These are phyloP conservation scores for Cyphomyrmex costatus DNA, from an alignment of 1,140 invertebrate species.

Conservation along the genomic window DNA sequence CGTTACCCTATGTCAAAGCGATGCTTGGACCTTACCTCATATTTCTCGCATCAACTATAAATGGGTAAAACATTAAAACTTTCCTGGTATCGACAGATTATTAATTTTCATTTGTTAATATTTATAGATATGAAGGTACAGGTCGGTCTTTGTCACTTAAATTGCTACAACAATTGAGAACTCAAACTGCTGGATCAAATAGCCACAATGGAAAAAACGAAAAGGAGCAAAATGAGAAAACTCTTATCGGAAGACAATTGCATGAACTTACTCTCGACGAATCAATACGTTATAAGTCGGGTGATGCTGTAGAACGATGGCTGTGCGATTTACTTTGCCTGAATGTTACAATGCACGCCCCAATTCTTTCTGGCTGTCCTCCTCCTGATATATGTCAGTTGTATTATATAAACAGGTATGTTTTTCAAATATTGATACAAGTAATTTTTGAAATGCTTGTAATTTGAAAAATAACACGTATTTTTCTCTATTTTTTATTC, in stretches of 20 bases:
- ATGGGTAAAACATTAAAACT: conserved; percentile 88
- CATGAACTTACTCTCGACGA: conserved; percentile 93
- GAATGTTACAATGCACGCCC: conserved; percentile 91
- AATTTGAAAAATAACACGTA: conserved; percentile 1
- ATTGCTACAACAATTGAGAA: conserved; percentile 95
- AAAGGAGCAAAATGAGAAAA: conserved; percentile 83
- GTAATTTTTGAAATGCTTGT: neutral
- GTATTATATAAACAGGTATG: conserved; percentile 92
- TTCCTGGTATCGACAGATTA: neutral
- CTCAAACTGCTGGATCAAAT: conserved; percentile 87
- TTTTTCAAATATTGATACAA: conserved; percentile 17
- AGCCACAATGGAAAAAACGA: conserved; percentile 83
- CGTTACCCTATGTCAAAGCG: conserved; percentile 96
- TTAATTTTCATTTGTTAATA: conserved; percentile 7
- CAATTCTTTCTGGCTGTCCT: conserved; percentile 93
- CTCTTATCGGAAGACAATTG: conserved; percentile 84
- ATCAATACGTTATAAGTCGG: conserved; percentile 97
- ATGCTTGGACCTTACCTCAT: conserved; percentile 97
- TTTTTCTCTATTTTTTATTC: conserved; percentile 39
- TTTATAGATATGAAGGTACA: conserved; percentile 96
- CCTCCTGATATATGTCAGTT: conserved; percentile 96
- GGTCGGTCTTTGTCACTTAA: conserved; percentile 98
- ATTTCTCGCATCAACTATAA: conserved; percentile 98
- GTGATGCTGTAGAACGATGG: conserved; percentile 97
- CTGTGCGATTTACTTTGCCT: conserved; percentile 96